Evolutionary conservation across 53 echinoderm and acorn worm species (phyloP), one percentile per base, ranked within the genome.

Genomic region (Antedon mediterranea): DNA sequence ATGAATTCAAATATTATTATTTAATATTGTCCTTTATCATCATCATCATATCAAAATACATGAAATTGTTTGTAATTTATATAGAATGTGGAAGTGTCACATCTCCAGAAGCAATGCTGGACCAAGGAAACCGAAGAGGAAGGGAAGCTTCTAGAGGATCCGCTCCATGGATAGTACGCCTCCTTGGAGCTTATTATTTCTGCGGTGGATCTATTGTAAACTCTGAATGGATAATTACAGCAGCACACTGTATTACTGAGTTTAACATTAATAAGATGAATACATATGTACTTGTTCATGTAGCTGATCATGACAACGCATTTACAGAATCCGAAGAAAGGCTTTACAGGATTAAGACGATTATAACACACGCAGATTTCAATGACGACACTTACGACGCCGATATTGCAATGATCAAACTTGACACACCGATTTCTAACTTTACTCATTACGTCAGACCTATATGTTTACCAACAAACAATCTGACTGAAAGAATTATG

Each of bases 371-470:
- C 71, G 77, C 80, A 15, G 80, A 74, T 4, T 93, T 89, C 77
- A 30, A 73, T 94, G 43, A 82, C 94, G 31, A 86, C 78, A 73
- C 78, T 91, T 27, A 84, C 75, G 30, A 83, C 91, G 32, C 86
- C 84, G 0, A 87, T 94, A 34, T n/a, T n/a, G n/a, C n/a, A n/a
- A n/a, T n/a, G n/a, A n/a, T n/a, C n/a, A n/a, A n/a, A n/a, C n/a
- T n/a, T n/a, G n/a, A n/a, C n/a, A n/a, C n/a, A n/a, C n/a, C n/a
- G n/a, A n/a, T n/a, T n/a, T n/a, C n/a, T n/a, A 81, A 85, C 43
- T 94, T 94, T 79, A 86, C 80, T 29, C 82, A 94, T 42, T 94
- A 85, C 77, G 76, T 94, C 42, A 43, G 86, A 43, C 94, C 94
- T 0, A 77, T 94, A 34, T 94, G 94, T 77, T 82, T 94, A 71